phyloP scores from a whole-genome alignment of 2,797 vertebrate species.

The Takifugu ocellatus region DNA sequence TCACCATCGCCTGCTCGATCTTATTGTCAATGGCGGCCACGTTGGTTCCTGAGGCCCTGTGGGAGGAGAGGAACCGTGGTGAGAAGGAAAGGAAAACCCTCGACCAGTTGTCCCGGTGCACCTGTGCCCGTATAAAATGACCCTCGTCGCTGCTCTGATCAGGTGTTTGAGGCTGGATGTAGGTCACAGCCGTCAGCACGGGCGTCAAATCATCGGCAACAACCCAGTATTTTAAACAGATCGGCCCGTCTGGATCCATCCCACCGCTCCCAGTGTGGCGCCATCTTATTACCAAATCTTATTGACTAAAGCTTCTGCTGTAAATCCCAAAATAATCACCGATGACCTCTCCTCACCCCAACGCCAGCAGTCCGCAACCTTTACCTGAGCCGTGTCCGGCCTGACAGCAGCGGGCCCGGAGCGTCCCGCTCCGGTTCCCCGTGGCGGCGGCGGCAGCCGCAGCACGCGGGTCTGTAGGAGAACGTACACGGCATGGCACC shows the following conservation, averaged over 20 bases:
- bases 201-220: too few relatives aligned
- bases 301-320: too few relatives aligned
- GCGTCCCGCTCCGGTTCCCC: slow-evolving; percentile 10
- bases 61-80: slow-evolving; percentile 5
- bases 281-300: too few relatives aligned
- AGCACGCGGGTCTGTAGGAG: slow-evolving; percentile 42
- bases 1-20: slow-evolving; percentile 99
- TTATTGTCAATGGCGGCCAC: slow-evolving; percentile 99
- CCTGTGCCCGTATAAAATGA: slow-evolving; percentile 9
- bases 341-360: too few relatives aligned
- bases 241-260: too few relatives aligned
- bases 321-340: too few relatives aligned
- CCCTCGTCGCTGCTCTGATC: slow-evolving; percentile 8
- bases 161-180: neutral
- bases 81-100: neutral
- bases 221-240: too few relatives aligned
- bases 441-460: neutral
- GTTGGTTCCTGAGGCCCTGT: slow-evolving; percentile 94
- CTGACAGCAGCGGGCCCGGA: slow-evolving; percentile 11
- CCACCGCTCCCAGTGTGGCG: neutral
- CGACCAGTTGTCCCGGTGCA: too few relatives aligned
- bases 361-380: neutral
- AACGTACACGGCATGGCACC: slow-evolving; percentile 60
- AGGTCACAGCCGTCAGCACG: too few relatives aligned
- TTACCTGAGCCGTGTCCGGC: slow-evolving; percentile 51